Base-by-base conservation (phyloP, 2,113 vertebrate genomes). In the Takifugu bimaculatus region DNA sequence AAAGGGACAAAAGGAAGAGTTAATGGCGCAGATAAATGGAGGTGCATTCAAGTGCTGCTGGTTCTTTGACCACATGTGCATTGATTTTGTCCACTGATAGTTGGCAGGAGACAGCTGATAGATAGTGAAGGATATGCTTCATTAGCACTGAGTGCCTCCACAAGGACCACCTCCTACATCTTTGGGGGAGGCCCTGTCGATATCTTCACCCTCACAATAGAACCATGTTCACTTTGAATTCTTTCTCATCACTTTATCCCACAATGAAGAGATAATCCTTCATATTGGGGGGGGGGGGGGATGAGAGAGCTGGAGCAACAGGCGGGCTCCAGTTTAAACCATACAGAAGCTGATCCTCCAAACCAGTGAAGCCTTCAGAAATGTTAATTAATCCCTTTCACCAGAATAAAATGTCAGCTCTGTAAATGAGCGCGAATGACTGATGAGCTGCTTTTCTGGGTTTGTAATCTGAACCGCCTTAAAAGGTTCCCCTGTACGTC, bases 11-110 rank as follows among this genome's bases (percentile, higher is more conserved):
- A 75, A 72, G 65, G 56, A 62, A 53, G 54, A 81, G 51, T 72
- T 84, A 83, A 86, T 80, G 68, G 69, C 72, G 77, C 69, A 44
- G 54, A 78, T 47, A 62, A 70, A 78, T 74, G 69, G 71, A 77
- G 77, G 72, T 80, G 65, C 69, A 72, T 84, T 87, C 75, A 85
- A 68, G 76, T 67, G 32, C 60, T 51, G 51, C 68, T 66, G 77
- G 80, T 68, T 85, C 81, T 89, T 83, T 85, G 81, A 85, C 78
- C 75, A 76, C 80, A 75, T 80, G 78, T 74, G 50, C 79, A 90
- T 88, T n/a, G 85, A 89, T 89, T 85, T 74, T 70, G 61, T 69
- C 72, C 53, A 42, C 48, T 81, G 76, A 85, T 81, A 86, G 75
- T 74, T 70, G 72, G 75, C 68, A 62, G 51, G 20, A 53, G 77